Conservation (phyloP, 2,888 invertebrate species). For the Acanthoscelides obtectus region DNA sequence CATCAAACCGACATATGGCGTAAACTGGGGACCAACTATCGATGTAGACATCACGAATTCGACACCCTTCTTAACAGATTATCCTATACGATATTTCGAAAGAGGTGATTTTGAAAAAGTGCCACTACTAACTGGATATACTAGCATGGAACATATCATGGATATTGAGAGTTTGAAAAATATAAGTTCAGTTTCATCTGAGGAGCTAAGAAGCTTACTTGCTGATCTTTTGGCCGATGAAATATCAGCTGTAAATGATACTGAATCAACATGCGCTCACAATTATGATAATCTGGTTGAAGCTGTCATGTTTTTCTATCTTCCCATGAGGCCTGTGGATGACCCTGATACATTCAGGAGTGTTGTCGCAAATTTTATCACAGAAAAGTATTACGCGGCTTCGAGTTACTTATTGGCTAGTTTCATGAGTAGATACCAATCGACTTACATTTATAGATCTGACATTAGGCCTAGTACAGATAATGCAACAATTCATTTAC, state of each 20-base stretch:
- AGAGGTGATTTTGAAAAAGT: slow-evolving; percentile 61
- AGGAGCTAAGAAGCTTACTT: slow-evolving; percentile 49
- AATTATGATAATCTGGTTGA: slow-evolving; percentile 66
- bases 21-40: slow-evolving; percentile 73
- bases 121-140: slow-evolving; percentile 66
- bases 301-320: slow-evolving; percentile 72
- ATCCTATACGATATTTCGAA: slow-evolving; percentile 60
- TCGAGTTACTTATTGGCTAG: slow-evolving; percentile 66
- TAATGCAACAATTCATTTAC: slow-evolving; percentile 60
- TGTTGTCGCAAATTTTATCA: slow-evolving; percentile 65
- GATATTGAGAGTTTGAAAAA: slow-evolving; percentile 55
- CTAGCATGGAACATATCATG: slow-evolving; percentile 76
- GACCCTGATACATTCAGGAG: slow-evolving; percentile 60
- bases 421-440: slow-evolving; percentile 54
- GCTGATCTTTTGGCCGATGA: slow-evolving; percentile 60
- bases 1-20: slow-evolving; percentile 51
- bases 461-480: slow-evolving; percentile 68
- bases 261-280: slow-evolving; percentile 50
- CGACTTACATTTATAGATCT: slow-evolving; percentile 70
- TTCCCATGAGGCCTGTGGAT: slow-evolving; percentile 60
- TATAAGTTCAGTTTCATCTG: slow-evolving; percentile 52
- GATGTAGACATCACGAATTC: slow-evolving; percentile 65
- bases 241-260: slow-evolving; percentile 53
- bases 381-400: slow-evolving; percentile 67
- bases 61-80: slow-evolving; percentile 61